Base-by-base conservation (phyloP, 2,888 invertebrate species). In the Drosophila incognita region DNA sequence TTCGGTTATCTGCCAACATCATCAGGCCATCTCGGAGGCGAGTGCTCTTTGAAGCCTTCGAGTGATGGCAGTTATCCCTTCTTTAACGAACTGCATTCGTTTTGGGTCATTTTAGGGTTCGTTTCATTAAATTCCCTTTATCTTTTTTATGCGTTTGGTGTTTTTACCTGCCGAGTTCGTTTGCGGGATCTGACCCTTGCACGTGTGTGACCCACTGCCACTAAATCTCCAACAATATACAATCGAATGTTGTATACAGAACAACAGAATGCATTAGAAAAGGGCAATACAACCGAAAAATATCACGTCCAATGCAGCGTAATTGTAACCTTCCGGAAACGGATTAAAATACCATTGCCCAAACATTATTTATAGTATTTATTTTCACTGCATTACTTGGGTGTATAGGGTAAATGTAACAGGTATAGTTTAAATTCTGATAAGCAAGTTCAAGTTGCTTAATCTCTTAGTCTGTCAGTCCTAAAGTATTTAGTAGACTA, bases 121-220 rank as follows among this genome's bases (percentile, higher is more conserved):
- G 74, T 74, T 83, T 72, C 74, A 82, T 81, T 77, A 74, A 78
- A 74, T 82, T 79, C 78, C 76, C 71, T 86, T 88, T 81, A 79
- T 83, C 63, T 71, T 70, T 69, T 82, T 78, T 73, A 67, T 69
- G 64, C 66, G 62, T 69, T 66, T 72, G 68, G 76, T 71, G 65
- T 79, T 76, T 69, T 38, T 90, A 90, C 90, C 91, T 90, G 90
- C 70, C 54, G 64, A 49, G 46, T 59, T 63, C 46, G 46, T 7
- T 46, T 46, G 72, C n/a, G 54, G 29, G 29, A 8, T 76, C 76
- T 89, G 91, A 91, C 90, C 91, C 91, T 90, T 91, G 92, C 91
- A 91, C 91, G 91, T 91, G 91, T 91, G 89, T 83, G 83, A 82
- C 81, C 69, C 18, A 77, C 31, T 87, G 85, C 81, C 74, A 74